Base-by-base conservation (phyloP, 2,888 invertebrate genomes). In the Lycia hirtaria region DNA sequence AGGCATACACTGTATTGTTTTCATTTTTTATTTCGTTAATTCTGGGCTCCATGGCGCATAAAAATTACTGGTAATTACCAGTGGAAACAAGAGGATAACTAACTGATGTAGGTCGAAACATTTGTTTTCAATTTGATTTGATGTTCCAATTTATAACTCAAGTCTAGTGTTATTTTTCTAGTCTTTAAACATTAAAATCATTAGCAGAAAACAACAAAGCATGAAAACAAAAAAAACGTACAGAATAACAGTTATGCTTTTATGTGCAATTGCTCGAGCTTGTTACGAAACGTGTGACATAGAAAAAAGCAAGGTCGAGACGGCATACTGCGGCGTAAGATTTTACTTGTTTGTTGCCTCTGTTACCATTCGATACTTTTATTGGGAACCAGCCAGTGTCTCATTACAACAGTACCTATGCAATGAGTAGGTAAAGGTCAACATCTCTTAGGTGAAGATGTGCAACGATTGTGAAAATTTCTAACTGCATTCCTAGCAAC, bases 231-330 rank as follows among this genome's bases (percentile, higher is more conserved):
- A 32, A 38, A 51, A 40, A 41, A 15, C 43, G 10, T 43, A 26
- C 26, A n/a, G 10, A 19, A 47, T 38, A 61, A 51, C 40, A 17
- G 44, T 50, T 40, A 57, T 33, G 26, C 28, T 5, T 22, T 45
- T 51, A 47, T 41, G 45, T 41, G 38, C 37, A 37, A 37, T 33
- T 28, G 35, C 20, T 26, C 35, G 12, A 5, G 49, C 45, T 48
- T 51, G 48, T 54, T 49, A 37, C 38, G 49, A 49, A 49, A 49
- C 26, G n/a, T 28, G 37, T 72, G 44, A 71, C 65, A 51, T 67
- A 69, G 70, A 74, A 69, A 72, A 69, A 74, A 64, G 55, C 75
- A 77, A 77, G 78, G 76, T 78, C 71, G 69, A 62, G 67, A 72
- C 28, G 17, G 64, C 66, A 60, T 69, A 71, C 62, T 67, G 44